Percentiles rank a stretch among this genome's conserved stretches.
phyloP scores from a whole-genome alignment of 2,113 vertebrate genomes.

The Equus quagga region DNA sequence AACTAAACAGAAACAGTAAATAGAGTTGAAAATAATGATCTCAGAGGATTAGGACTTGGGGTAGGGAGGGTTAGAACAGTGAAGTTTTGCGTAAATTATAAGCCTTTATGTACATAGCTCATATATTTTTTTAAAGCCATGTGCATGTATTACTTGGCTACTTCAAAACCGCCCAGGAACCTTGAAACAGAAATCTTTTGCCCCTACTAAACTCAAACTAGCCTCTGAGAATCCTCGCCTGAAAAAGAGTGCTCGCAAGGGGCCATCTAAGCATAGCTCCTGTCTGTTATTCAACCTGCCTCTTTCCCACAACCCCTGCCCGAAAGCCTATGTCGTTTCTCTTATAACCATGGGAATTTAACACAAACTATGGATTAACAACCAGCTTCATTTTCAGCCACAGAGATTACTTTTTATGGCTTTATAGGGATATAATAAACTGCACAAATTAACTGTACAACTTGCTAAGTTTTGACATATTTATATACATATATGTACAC shows the following conservation, averaged over 20 bases:
- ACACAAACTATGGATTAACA: neutral
- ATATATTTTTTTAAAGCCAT: constrained; percentile 38
- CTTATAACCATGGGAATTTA: neutral
- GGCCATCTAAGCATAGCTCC: neutral
- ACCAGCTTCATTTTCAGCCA: constrained; percentile 24
- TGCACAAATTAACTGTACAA: neutral
- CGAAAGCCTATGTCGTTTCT: constrained; percentile 6
- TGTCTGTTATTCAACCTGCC: neutral
- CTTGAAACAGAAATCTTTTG: constrained; percentile 48
- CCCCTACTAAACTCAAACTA: constrained; percentile 33
- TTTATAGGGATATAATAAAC: neutral
- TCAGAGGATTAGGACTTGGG: constrained; percentile 21
- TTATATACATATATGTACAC: neutral
- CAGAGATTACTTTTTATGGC: neutral
- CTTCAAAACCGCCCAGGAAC: constrained; percentile 48
- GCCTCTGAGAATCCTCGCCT: constrained; percentile 1
- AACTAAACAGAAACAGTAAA: constrained; percentile 41
- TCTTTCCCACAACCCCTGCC: neutral
- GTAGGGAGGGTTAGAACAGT: neutral
- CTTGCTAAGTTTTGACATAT: constrained; percentile 30
- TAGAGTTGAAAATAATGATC: constrained; percentile 38
- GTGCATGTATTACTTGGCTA: neutral
- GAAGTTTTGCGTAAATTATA: constrained; percentile 36
- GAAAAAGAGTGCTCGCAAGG: neutral
- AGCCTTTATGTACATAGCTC: constrained; percentile 33